Conservation (phyloP, 2,113 vertebrate genomes). For the Nyctibius bracteatus region DNA sequence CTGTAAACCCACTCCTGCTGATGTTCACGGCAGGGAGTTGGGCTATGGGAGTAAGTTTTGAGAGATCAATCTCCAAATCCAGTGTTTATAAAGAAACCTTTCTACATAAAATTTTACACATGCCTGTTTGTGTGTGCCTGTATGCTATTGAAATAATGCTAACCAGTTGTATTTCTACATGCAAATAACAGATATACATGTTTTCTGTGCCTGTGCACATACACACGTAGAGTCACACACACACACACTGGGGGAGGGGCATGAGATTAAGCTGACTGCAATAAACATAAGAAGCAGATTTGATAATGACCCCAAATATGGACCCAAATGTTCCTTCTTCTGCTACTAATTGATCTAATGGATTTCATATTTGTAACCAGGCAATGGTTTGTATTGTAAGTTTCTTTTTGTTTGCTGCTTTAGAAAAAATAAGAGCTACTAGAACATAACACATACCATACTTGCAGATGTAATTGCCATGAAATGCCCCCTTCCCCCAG, state of each 20-base stretch:
- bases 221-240: neutral
- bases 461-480: constrained; percentile 18
- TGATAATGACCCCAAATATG: neutral
- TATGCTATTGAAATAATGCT: neutral
- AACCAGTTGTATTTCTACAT: neutral
- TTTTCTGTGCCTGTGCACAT: neutral
- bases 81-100: neutral
- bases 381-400: neutral
- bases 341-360: constrained; percentile 12
- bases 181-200: neutral
- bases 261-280: neutral
- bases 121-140: neutral
- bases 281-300: neutral
- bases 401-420: constrained; percentile 38
- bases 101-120: neutral
- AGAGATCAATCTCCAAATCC: neutral
- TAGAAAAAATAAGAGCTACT: neutral
- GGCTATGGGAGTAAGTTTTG: neutral
- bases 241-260: neutral
- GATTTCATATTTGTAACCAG: constrained; percentile 5
- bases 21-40: fast-evolving
- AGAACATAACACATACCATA: constrained; percentile 1
- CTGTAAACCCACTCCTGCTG: neutral
- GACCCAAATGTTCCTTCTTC: neutral
- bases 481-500: fast-evolving